phyloP scores from a whole-genome alignment of 2,888 invertebrate species.

The Thyatira batis region DNA sequence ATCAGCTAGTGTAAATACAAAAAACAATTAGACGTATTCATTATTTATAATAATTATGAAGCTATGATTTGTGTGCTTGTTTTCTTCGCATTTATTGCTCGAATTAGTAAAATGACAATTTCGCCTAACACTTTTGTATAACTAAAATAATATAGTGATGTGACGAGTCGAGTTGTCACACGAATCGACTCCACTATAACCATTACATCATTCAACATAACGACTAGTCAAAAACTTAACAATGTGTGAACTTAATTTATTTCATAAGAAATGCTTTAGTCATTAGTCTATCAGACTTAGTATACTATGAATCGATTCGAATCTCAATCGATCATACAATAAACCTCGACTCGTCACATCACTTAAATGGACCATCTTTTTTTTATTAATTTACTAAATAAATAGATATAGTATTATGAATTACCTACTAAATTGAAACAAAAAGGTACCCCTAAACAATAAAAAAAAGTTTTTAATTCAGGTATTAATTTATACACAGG shows the following conservation, averaged over 20 bases:
- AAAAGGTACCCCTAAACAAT: constrained; percentile 47
- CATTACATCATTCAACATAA: not conserved
- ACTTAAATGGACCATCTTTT: constrained; percentile 27
- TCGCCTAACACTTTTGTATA: not conserved
- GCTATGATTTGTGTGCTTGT: constrained; percentile 62
- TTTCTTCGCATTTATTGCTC: constrained; percentile 38
- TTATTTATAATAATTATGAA: constrained; percentile 44
- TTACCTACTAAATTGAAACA: constrained; percentile 66
- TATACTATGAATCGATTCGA: not conserved
- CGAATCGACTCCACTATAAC: not conserved
- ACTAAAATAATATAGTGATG: constrained; percentile 1
- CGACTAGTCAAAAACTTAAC: not conserved
- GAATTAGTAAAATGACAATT: constrained; percentile 12
- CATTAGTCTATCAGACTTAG: not conserved
- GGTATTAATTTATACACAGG: constrained; percentile 58
- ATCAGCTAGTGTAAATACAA: constrained; percentile 52
- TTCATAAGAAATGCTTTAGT: not conserved
- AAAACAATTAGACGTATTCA: constrained; percentile 20
- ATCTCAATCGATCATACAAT: not conserved
- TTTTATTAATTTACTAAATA: constrained; percentile 58
- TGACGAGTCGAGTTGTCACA: not conserved
- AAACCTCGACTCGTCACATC: constrained; percentile 5
- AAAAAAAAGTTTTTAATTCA: constrained; percentile 47
- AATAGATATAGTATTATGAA: constrained; percentile 72
- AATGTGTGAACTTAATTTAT: not conserved